phyloP scores from a whole-genome alignment of 2,888 invertebrate genomes.

The Chrysotoxum bicinctum region DNA sequence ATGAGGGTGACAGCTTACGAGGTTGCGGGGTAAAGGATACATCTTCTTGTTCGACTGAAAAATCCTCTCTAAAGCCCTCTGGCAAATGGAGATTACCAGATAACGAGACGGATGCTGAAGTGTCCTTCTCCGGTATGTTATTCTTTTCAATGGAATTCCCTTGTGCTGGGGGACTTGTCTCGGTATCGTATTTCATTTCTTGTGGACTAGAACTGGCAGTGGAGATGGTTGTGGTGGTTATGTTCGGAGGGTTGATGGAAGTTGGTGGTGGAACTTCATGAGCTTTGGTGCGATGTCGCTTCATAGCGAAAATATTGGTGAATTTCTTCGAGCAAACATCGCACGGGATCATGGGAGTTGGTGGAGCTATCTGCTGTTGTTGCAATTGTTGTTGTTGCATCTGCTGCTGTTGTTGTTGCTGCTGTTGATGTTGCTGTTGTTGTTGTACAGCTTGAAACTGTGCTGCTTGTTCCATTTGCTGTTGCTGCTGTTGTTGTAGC shows the following conservation, averaged over 20 bases:
- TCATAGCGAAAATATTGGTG: conserved; percentile 87
- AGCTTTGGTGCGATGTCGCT: conserved; percentile 86
- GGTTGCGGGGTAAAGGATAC: conserved; percentile 83
- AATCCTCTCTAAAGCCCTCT: conserved; percentile 82
- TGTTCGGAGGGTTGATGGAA: conserved; percentile 69
- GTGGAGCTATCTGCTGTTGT: conserved; percentile 74
- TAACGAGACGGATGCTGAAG: conserved; percentile 38
- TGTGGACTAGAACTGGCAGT: conserved; percentile 48
- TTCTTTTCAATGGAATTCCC: conserved; percentile 52
- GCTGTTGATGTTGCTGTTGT: conserved; percentile 46
- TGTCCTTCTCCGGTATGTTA: conserved; percentile 46
- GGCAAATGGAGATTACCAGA: conserved; percentile 78
- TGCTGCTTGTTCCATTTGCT: conserved; percentile 75
- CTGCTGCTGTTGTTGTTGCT: conserved; percentile 69
- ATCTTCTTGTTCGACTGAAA: conserved; percentile 81
- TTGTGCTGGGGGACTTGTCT: conserved; percentile 19
- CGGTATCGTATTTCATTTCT: conserved; percentile 60
- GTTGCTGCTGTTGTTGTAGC: conserved; percentile 74
- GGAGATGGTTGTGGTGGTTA: conserved; percentile 13
- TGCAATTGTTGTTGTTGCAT: conserved; percentile 52
- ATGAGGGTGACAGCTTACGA: conserved; percentile 84
- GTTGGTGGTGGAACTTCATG: conserved; percentile 83
- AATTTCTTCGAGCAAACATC: conserved; percentile 89
- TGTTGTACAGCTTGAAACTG: conserved; percentile 72
- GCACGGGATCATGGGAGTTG: conserved; percentile 83